Conservation (phyloP, 2,888 invertebrate species). For the Marasmarcha lunaedactyla region DNA sequence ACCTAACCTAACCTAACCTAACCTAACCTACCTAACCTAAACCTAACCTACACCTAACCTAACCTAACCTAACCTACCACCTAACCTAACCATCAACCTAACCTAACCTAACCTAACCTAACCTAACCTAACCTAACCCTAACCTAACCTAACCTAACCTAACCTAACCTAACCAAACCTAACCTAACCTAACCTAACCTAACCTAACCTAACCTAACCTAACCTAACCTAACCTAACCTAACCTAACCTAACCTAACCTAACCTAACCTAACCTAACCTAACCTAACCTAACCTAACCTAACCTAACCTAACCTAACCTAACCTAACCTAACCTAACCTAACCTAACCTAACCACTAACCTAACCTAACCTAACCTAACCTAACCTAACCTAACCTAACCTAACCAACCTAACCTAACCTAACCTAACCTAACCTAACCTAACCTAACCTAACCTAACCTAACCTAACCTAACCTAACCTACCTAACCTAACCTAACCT, state of each 20-base stretch:
- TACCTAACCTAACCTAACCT: slow-evolving; percentile 9
- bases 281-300: slow-evolving; percentile 13
- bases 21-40: slow-evolving; percentile 9
- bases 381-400: slow-evolving; percentile 13
- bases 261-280: slow-evolving; percentile 10
- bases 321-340: slow-evolving; percentile 6
- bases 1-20: slow-evolving; percentile 16
- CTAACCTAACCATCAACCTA: slow-evolving; percentile 10
- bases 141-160: slow-evolving; percentile 16
- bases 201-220: slow-evolving; percentile 9
- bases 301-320: slow-evolving; percentile 12
- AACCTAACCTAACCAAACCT: slow-evolving; percentile 13
- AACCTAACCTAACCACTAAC: slow-evolving; percentile 6
- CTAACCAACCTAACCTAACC: slow-evolving; percentile 9
- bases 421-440: slow-evolving; percentile 11
- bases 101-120: slow-evolving; percentile 14
- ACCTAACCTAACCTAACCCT: slow-evolving; percentile 13
- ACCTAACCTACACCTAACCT: slow-evolving; percentile 14
- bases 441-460: slow-evolving; percentile 14
- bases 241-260: slow-evolving; percentile 10
- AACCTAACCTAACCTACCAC: neutral
- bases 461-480: slow-evolving; percentile 12
- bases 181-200: slow-evolving; percentile 10
- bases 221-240: slow-evolving; percentile 10
- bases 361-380: slow-evolving; percentile 13